Conservation (phyloP, 2,113 vertebrate species). For the Hippocampus mohnikei region DNA sequence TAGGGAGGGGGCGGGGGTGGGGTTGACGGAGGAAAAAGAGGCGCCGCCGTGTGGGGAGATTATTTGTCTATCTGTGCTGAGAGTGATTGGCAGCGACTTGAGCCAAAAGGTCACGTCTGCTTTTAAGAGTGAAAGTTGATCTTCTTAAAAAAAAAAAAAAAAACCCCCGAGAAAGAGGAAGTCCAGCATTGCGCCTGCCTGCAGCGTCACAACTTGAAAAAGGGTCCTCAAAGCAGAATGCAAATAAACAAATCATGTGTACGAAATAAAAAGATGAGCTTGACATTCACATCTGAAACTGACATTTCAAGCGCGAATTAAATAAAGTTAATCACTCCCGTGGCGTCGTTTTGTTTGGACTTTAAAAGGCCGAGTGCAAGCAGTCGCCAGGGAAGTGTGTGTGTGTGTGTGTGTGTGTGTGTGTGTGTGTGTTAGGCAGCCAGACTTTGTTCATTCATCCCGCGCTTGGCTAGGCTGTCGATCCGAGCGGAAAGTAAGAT, state of each 20-base stretch:
- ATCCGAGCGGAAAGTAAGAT: background rate
- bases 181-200: too few species aligned
- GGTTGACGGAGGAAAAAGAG: background rate
- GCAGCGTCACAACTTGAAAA: too few species aligned
- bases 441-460: slow-evolving; percentile 67
- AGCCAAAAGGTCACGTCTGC: slow-evolving; percentile 26
- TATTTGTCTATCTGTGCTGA: background rate
- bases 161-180: background rate
- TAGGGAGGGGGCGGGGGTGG: background rate
- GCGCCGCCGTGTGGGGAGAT: background rate
- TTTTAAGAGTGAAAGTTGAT: slow-evolving; percentile 18
- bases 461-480: slow-evolving; percentile 30
- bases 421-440: slow-evolving; percentile 24
- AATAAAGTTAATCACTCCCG: background rate
- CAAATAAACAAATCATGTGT: background rate
- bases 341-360: slow-evolving; percentile 1
- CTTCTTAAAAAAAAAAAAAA: slow-evolving; percentile 5
- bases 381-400: slow-evolving; percentile 15
- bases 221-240: background rate
- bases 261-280: background rate
- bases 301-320: background rate
- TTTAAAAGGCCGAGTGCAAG: slow-evolving; percentile 22
- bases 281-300: background rate
- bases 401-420: background rate
- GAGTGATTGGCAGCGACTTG: slow-evolving; percentile 41